Evolutionary conservation across 2,888 invertebrate species (phyloP).

Genomic region (Sphaeridia pumilis): DNA sequence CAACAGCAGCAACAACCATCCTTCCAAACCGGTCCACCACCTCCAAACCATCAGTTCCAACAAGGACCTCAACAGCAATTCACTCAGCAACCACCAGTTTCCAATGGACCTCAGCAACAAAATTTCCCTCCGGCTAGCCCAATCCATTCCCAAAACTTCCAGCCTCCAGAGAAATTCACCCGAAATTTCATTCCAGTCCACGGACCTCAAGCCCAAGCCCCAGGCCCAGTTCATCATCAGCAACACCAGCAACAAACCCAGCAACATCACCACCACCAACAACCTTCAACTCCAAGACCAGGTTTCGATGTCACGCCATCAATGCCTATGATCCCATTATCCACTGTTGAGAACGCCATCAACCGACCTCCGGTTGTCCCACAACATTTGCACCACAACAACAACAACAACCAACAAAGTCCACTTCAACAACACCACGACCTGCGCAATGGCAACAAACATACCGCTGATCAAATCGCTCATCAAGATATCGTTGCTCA

Average conservation of each 20-base stretch:
- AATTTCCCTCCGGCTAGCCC: constrained; percentile 1
- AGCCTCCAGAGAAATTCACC: constrained; percentile 23
- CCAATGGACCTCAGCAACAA: constrained; percentile 3
- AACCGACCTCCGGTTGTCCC: constrained; percentile 21
- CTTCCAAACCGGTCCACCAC: constrained; percentile 1
- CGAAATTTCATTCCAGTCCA: constrained; percentile 19
- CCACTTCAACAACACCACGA: constrained; percentile 8
- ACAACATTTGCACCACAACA: constrained; percentile 5
- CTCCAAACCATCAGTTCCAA: neutral
- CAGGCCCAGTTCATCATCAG: constrained; percentile 6
- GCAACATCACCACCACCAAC: neutral
- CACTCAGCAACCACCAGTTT: constrained; percentile 11
- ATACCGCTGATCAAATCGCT: constrained; percentile 1
- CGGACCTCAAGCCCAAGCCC: constrained; percentile 5
- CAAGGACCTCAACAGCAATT: neutral
- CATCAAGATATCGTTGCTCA: constrained; percentile 12
- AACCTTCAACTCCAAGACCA: constrained; percentile 15
- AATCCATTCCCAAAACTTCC: constrained; percentile 15
- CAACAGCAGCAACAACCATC: constrained; percentile 11
- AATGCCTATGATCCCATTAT: constrained; percentile 29
- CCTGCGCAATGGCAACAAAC: constrained; percentile 2
- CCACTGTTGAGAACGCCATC: constrained; percentile 35
- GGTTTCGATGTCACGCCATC: constrained; percentile 30
- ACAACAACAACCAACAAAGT: neutral
- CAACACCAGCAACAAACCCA: too few species aligned